Evolutionary conservation across 2,797 vertebrate species (phyloP).

Genomic region (Decapterus maruadsi): DNA sequence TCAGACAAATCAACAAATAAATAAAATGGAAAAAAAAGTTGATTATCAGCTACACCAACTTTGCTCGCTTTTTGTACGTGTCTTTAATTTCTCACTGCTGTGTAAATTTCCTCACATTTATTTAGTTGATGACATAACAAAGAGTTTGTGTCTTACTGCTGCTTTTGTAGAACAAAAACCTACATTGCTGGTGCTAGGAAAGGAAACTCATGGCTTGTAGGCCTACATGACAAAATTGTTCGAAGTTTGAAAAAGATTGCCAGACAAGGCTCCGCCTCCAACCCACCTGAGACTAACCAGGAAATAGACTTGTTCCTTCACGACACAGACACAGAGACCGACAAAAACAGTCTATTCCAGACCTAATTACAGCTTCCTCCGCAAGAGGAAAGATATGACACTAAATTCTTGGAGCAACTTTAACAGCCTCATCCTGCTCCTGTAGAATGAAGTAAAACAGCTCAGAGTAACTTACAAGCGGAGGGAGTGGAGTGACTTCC

Average conservation of each 20-base stretch:
- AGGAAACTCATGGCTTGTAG: no score
- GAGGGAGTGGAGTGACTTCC: neutral
- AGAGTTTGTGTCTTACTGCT: no score
- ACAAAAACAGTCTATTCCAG: neutral
- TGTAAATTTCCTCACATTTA: no score
- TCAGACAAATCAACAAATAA: no score
- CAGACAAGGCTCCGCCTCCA: conserved; percentile 31
- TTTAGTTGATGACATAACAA: no score
- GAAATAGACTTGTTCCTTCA: neutral
- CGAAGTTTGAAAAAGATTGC: accelerated
- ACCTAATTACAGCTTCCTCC: neutral
- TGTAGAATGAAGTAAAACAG: no score
- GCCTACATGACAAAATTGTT: neutral
- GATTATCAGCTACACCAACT: no score
- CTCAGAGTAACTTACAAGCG: neutral
- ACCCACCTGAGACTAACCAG: conserved; percentile 15
- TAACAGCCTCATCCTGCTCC: neutral
- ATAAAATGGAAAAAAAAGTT: no score
- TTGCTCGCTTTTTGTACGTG: no score
- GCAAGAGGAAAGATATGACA: neutral
- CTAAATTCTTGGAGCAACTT: neutral
- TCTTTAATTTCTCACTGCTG: no score
- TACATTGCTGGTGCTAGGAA: no score
- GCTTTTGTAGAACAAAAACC: no score
- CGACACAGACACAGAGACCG: conserved; percentile 16